Conservation (phyloP, 2,113 vertebrate species). For the Zosterops hypoxanthus region DNA sequence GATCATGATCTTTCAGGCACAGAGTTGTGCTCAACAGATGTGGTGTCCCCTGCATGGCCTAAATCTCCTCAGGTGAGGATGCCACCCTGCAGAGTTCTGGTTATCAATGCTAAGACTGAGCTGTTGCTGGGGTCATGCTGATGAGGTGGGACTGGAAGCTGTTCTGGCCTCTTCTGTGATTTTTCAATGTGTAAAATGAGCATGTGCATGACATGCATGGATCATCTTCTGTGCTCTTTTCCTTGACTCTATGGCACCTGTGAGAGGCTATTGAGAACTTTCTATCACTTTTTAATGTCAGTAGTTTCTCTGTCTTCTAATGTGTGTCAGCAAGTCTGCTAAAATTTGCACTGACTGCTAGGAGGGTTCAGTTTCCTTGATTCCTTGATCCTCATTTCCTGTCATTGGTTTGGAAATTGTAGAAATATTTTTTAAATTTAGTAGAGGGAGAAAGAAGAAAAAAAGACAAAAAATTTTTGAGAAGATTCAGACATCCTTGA, state of each 20-base stretch:
- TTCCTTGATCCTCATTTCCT: background rate
- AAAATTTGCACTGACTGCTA: background rate
- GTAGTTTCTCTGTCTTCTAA: background rate
- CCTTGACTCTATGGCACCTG: background rate
- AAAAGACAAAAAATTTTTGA: background rate
- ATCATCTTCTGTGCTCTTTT: background rate
- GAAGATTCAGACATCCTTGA: background rate
- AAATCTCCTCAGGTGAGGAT: background rate
- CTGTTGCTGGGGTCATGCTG: background rate
- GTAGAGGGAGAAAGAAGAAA: background rate
- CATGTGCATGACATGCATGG: fast-evolving
- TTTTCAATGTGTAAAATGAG: background rate
- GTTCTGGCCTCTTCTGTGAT: background rate
- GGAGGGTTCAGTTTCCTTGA: background rate
- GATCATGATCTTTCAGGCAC: background rate
- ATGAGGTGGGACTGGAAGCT: background rate
- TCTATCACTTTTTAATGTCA: background rate
- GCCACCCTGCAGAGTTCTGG: background rate
- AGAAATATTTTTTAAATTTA: background rate
- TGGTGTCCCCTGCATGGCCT: background rate
- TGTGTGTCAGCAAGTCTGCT: background rate
- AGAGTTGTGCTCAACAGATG: fast-evolving
- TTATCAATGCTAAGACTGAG: background rate
- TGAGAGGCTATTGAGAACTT: background rate
- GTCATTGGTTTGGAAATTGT: background rate